Evolutionary conservation across 1,140 invertebrate species (phyloP), one percentile per base, ranked within the genome.

Genomic region (Musca domestica): DNA sequence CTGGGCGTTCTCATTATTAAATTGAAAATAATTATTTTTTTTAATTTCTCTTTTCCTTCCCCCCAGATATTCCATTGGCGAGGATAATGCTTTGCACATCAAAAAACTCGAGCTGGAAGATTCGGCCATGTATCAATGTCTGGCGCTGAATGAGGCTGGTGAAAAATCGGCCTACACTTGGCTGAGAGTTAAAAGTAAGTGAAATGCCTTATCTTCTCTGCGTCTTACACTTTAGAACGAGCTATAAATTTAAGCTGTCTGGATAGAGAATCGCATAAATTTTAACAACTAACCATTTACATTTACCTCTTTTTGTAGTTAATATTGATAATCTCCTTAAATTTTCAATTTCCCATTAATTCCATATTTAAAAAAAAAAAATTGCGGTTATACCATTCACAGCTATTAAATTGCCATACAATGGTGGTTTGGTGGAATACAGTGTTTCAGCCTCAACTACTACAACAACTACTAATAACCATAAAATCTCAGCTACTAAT

Each of bases 131-230:
- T 98, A 95, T 81, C 96, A 98, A 77, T 99, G 97, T 81, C 89
- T 97, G 71, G 95, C 94, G 0, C 85, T 83, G 34, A 98, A 96
- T 77, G 88, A 90, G 73, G 96, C 92, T 2, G 96, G 96, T 12
- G 92, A 96, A 81, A 90, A 91, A 20, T 95, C 92, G 9, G 89
- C 90, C 64, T 92, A 92, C 70, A 95, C 94, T 4, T 98, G 95
- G 94, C 85, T 98, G 9, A 91, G 92, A 86, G 95, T 96, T 34
- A 97, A 96, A 90, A 96, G 95, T 97, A 88, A 93, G 93, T 91
- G 7, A 4, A 52, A 10, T 10, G 9, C 25, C 10, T 5, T 48
- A 30, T 30, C 27, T 30, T 4, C 34, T 12, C 34, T 12, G 12
- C n/a, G n/a, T n/a, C n/a, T n/a, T n/a, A n/a, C n/a, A n/a, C n/a